Conservation (phyloP, 2,797 vertebrate species). For the Tangara arthus region DNA sequence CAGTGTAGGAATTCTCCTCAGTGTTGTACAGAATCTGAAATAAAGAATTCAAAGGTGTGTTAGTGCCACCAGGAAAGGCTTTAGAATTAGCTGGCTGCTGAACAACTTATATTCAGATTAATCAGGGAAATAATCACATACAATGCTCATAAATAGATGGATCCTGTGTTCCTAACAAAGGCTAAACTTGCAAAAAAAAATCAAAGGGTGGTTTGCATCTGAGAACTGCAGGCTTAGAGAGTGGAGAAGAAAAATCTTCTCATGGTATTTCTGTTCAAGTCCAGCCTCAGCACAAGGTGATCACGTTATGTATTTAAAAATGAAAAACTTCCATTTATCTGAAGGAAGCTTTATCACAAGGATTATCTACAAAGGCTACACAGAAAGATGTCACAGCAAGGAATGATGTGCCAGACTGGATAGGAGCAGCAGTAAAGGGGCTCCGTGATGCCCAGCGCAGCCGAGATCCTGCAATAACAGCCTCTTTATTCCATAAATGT, state of each 20-base stretch:
- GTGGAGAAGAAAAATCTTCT: constrained; percentile 29
- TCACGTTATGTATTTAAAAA: neutral
- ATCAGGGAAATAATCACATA: constrained; percentile 18
- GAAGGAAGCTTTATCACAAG: constrained; percentile 33
- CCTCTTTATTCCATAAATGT: constrained; percentile 12
- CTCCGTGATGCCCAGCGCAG: neutral
- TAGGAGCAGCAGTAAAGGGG: neutral
- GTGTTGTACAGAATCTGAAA: neutral
- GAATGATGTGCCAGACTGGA: neutral
- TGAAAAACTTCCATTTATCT: constrained; percentile 9
- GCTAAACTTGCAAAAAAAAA: neutral
- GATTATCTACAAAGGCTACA: constrained; percentile 39
- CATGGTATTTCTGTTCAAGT: constrained; percentile 10
- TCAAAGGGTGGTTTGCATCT: neutral
- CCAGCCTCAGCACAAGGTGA: neutral
- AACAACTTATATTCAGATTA: neutral
- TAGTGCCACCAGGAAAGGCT: neutral
- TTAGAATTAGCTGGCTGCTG: neutral
- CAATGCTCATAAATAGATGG: neutral
- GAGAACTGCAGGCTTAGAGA: neutral
- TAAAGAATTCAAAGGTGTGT: neutral
- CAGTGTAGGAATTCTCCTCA: neutral
- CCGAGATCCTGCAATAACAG: neutral
- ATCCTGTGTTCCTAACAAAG: neutral
- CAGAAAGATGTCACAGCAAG: constrained; percentile 11